Conservation (phyloP, 2,113 vertebrate species). For the Chionodraco myersi region DNA sequence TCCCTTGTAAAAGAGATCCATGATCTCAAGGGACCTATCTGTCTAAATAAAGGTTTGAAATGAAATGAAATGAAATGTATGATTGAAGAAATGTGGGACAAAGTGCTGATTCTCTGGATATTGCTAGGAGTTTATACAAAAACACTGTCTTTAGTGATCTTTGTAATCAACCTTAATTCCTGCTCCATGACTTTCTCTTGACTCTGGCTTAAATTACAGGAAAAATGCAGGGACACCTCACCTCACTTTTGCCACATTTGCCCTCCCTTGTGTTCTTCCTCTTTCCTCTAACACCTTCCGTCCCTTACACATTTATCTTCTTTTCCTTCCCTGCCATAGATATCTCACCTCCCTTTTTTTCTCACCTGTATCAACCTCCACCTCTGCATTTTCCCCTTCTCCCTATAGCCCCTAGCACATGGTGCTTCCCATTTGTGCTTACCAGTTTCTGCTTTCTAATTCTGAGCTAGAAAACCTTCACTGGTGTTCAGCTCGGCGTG, state of each 20-base stretch:
- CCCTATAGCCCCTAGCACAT: background rate
- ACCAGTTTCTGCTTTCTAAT: conserved; percentile 41
- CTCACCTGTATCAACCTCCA: conserved; percentile 7
- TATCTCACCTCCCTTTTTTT: conserved; percentile 13
- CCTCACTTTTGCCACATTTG: conserved; percentile 4
- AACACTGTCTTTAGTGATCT: no score
- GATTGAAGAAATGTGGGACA: no score
- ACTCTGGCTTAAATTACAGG: background rate
- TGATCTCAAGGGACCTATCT: no score
- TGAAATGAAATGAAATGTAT: no score
- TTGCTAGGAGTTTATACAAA: no score
- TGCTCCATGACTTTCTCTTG: conserved; percentile 7
- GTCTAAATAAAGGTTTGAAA: no score
- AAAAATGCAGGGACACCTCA: background rate
- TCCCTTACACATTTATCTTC: background rate
- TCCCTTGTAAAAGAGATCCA: no score
- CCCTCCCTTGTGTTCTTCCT: background rate
- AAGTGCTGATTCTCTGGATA: no score
- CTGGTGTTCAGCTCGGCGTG: conserved; percentile 33
- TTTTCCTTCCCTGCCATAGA: background rate
- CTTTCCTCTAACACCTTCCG: background rate
- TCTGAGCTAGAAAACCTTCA: conserved; percentile 66
- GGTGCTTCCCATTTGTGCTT: background rate
- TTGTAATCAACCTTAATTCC: background rate
- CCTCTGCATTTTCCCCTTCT: background rate